A percentile compares a stretch with the other conserved stretches of the same genome.
These are phyloP conservation scores for Mohoua ochrocephala DNA, from an alignment of 2,113 vertebrate genomes.

Conservation along the genomic window DNA sequence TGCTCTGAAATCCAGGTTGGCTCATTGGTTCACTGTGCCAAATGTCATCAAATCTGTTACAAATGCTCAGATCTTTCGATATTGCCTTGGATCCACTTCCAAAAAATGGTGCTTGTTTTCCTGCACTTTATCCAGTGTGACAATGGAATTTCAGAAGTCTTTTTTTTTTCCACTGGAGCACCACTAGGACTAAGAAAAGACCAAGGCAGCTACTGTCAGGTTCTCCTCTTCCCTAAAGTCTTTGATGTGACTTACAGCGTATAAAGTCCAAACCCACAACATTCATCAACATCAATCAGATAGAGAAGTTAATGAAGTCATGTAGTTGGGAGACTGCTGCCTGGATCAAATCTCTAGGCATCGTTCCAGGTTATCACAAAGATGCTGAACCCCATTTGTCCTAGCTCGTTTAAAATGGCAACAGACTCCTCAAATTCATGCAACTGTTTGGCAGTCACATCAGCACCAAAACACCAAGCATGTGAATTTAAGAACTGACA, in stretches of 20 bases:
- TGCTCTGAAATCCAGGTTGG: neutral
- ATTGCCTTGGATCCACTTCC: neutral
- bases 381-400: fast-evolving
- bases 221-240: neutral
- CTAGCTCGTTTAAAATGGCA: neutral
- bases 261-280: neutral
- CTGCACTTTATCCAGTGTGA: neutral
- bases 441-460: neutral
- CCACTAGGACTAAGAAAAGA: neutral
- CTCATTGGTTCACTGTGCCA: neutral
- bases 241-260: neutral
- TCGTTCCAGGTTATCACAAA: neutral
- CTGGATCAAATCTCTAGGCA: neutral
- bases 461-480: neutral
- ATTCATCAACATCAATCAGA: neutral
- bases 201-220: neutral
- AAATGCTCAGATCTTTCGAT: neutral
- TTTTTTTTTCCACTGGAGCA: neutral
- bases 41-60: neutral
- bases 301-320: neutral
- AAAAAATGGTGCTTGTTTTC: neutral
- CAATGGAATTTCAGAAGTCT: neutral
- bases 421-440: neutral
- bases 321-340: neutral
- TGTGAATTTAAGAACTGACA: neutral